Conservation (phyloP, 2,797 vertebrate species). For the Euphonia xanthogaster region DNA sequence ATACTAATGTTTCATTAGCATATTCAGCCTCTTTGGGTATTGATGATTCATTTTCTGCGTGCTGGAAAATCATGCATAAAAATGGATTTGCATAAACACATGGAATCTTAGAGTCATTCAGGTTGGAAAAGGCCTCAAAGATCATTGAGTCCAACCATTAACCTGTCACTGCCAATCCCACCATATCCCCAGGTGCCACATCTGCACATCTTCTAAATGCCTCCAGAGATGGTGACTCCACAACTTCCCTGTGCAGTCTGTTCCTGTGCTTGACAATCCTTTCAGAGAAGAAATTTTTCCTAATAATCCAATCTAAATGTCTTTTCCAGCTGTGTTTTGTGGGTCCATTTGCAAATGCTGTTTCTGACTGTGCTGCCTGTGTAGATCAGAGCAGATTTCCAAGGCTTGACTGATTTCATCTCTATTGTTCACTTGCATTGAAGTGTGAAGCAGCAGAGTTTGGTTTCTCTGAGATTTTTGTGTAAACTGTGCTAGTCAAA, state of each 20-base stretch:
- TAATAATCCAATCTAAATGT: not conserved
- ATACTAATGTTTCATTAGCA: not conserved
- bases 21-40: not conserved
- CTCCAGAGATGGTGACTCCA: not conserved
- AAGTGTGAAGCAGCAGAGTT: not conserved
- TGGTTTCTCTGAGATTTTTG: not conserved
- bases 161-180: not conserved
- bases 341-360: rapidly evolving
- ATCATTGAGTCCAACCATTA: not conserved
- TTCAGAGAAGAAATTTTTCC: not conserved
- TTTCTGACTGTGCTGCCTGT: not conserved
- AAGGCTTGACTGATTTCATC: not conserved
- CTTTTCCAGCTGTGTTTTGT: not conserved
- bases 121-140: not conserved
- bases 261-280: not conserved
- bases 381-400: not conserved
- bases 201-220: not conserved
- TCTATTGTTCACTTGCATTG: not conserved
- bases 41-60: not conserved
- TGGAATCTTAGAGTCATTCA: not conserved
- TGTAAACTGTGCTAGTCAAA: not conserved
- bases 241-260: not conserved
- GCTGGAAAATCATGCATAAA: not conserved
- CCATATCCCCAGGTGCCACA: not conserved
- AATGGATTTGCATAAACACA: not conserved